Evolutionary conservation across 2,888 invertebrate genomes (phyloP).

Genomic region (Andrena trimmerana): DNA sequence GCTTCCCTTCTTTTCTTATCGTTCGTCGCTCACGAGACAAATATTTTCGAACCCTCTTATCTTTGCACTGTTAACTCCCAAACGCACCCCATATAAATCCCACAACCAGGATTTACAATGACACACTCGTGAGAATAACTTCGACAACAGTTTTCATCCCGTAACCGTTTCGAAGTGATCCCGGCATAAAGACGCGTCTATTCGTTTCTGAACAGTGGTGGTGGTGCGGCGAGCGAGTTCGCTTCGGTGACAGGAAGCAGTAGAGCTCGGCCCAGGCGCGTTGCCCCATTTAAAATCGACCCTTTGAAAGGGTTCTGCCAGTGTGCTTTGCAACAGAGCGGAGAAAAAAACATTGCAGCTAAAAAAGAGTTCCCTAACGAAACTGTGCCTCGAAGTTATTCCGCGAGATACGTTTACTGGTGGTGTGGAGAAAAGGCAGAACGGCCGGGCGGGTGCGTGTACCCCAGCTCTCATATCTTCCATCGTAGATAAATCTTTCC

Average conservation of each 20-base stretch:
- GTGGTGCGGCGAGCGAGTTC: not conserved
- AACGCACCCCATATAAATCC: not conserved
- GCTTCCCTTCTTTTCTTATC: no score
- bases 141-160: no score
- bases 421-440: not conserved
- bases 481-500: constrained; percentile 14
- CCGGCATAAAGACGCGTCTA: not conserved
- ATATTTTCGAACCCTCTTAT: not conserved
- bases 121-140: no score
- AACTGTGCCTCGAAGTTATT: constrained; percentile 5
- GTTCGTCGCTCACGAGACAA: no score
- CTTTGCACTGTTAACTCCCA: not conserved
- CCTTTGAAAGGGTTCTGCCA: not conserved
- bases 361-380: not conserved
- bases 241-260: not conserved
- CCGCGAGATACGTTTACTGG: not conserved
- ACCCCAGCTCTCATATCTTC: not conserved
- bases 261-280: not conserved
- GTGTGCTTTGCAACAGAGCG: not conserved
- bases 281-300: constrained; percentile 8
- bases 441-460: not conserved
- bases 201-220: not conserved
- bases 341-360: no score
- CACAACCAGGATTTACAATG: not conserved
- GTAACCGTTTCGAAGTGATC: no score